Base-by-base conservation (phyloP, 2,888 invertebrate genomes). In the Trichopoda pennipes region DNA sequence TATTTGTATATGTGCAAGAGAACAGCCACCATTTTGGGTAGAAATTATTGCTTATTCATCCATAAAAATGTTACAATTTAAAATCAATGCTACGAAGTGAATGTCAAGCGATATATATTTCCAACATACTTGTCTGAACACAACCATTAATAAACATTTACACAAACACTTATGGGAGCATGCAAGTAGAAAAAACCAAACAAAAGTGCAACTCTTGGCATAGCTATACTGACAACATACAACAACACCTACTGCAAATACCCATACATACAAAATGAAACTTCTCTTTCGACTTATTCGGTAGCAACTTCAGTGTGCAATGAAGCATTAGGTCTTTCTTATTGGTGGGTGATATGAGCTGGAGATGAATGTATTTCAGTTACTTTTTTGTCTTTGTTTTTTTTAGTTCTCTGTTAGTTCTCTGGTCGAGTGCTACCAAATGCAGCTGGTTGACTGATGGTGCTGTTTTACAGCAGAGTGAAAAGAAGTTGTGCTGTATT, bases 71-170 rank as follows among this genome's bases (percentile, higher is more conserved):
- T 72, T 80, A 75, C 84, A 85, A 83, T 81, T 81, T 83, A 77
- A 85, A 85, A 85, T 85, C 85, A 85, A 81, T 84, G 85, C 85
- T 73, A 84, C 78, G 76, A 82, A 84, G 84, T 85, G 81, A 85
- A 85, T 85, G 84, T 84, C 79, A 84, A 82, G 77, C 83, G 83
- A 85, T 85, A 81, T 85, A 80, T 83, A 84, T 83, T 83, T 77
- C 69, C 64, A 28, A 47, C 72, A 60, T 77, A 68, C 76, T 69
- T 79, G 64, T 72, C 35, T 70, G 56, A 17, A 70, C 64, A 77
- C 49, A 53, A n/a, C 56, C 63, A 73, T 49, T 49, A n/a, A 42
- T 56, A 49, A 14, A 60, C 28, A 42, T 17, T n/a, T n/a, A 23
- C 16, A 58, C 61, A 19, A 55, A 70, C 44, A 58, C n/a, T 23